Conservation (phyloP, 2,888 invertebrate genomes). For the Mayetiola destructor region DNA sequence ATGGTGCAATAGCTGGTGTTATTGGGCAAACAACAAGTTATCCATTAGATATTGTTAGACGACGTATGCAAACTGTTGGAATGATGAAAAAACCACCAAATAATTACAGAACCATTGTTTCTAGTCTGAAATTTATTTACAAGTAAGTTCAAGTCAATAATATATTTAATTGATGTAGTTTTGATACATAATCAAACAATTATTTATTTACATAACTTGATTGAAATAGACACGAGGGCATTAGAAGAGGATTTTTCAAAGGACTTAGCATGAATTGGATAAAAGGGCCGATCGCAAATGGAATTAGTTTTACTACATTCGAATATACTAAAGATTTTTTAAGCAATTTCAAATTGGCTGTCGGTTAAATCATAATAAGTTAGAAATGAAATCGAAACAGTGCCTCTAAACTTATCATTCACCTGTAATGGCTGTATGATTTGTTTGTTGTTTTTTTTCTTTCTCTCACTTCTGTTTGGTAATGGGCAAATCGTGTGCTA, state of each 20-base stretch:
- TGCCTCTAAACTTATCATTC: too few relatives aligned
- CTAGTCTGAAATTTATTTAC: constrained; percentile 55
- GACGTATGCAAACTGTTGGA: constrained; percentile 46
- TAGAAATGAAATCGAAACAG: too few relatives aligned
- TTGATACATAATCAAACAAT: constrained; percentile 14
- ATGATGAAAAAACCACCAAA: constrained; percentile 36
- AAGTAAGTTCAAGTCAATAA: constrained; percentile 37
- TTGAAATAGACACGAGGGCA: constrained; percentile 64
- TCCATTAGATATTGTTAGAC: constrained; percentile 79
- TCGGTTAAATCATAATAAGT: too few relatives aligned
- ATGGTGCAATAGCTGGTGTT: constrained; percentile 85
- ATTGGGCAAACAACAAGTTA: constrained; percentile 92
- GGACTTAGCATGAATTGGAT: constrained; percentile 99
- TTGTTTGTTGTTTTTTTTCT: too few relatives aligned
- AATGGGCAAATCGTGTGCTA: too few relatives aligned
- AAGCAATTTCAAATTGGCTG: constrained; percentile 17
- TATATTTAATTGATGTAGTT: neutral
- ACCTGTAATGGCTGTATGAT: too few relatives aligned
- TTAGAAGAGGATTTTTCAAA: constrained; percentile 84
- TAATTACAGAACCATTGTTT: constrained; percentile 47
- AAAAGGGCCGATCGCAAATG: constrained; percentile 78
- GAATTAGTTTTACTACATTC: constrained; percentile 92
- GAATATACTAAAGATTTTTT: constrained; percentile 57
- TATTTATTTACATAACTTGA: constrained; percentile 12
- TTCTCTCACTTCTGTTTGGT: too few relatives aligned